Conservation (phyloP, 2,113 vertebrate genomes). For the Rallus limicola region DNA sequence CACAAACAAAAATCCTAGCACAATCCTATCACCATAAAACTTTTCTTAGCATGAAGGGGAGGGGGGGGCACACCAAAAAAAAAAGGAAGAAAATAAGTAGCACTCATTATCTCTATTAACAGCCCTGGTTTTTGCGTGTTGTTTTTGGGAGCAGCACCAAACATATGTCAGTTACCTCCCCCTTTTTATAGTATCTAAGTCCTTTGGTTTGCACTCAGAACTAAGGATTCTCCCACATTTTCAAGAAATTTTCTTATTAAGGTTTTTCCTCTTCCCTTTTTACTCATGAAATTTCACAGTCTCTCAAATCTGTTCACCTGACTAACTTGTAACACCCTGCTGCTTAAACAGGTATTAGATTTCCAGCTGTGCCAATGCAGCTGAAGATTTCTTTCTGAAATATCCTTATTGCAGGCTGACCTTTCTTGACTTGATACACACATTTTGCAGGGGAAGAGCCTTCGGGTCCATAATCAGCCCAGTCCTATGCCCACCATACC, state of each 20-base stretch:
- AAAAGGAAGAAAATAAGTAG: neutral
- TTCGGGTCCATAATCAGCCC: neutral
- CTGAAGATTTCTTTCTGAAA: constrained; percentile 14
- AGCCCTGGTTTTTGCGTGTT: neutral
- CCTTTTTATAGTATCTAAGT: neutral
- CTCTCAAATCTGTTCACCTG: neutral
- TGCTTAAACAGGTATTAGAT: constrained; percentile 26
- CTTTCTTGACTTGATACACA: neutral
- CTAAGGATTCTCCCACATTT: neutral
- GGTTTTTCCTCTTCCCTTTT: neutral
- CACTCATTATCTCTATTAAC: neutral
- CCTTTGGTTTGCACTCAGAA: neutral
- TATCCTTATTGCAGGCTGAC: neutral
- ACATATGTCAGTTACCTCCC: neutral
- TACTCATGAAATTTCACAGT: neutral
- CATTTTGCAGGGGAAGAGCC: constrained; percentile 10
- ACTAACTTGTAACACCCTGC: neutral
- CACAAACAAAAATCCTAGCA: neutral
- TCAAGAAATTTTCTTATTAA: neutral
- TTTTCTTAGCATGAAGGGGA: neutral
- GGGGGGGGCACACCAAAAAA: neutral
- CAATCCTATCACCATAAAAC: neutral
- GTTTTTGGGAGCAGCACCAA: neutral
- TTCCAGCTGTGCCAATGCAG: neutral
- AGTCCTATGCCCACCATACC: neutral